Percentiles rank a stretch among this genome's conserved stretches.
Evolutionary conservation across 2,888 invertebrate genomes (phyloP).

Genomic region (Nematopogon swammerdamellus): DNA sequence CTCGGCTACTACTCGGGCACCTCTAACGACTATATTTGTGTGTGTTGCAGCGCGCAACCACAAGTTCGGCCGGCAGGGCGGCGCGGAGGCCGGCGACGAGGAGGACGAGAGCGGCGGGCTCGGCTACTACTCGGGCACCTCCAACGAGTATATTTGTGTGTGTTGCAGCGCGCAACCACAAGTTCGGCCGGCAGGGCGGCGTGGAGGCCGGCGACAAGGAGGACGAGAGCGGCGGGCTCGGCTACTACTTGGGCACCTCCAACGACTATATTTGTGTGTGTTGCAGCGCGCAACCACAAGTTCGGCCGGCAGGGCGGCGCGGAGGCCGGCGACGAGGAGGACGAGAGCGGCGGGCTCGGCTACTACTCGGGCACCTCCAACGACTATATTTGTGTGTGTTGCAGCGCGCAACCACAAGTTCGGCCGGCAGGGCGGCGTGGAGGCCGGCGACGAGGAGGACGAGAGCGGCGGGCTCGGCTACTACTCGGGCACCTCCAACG

Average conservation of each 20-base stretch:
- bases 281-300: slow-evolving; percentile 77
- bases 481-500: slow-evolving; percentile 19
- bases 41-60: slow-evolving; percentile 68
- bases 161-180: slow-evolving; percentile 72
- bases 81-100: slow-evolving; percentile 57
- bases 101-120: slow-evolving; percentile 55
- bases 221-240: slow-evolving; percentile 48
- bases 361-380: slow-evolving; percentile 40
- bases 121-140: slow-evolving; percentile 42
- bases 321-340: slow-evolving; percentile 62
- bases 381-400: too few species aligned
- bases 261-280: slow-evolving; percentile 10
- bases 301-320: slow-evolving; percentile 78
- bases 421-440: too few species aligned
- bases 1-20: slow-evolving; percentile 43
- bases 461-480: too few species aligned
- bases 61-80: slow-evolving; percentile 84
- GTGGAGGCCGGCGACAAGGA: slow-evolving; percentile 61
- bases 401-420: too few species aligned
- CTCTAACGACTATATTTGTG: slow-evolving; percentile 10
- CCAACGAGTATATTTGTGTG: slow-evolving; percentile 10
- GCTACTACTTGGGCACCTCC: slow-evolving; percentile 42
- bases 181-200: slow-evolving; percentile 81
- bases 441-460: too few species aligned
- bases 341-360: slow-evolving; percentile 46